Base-by-base conservation (phyloP, 1,140 invertebrate genomes). In the Catajapyx aquilonaris region DNA sequence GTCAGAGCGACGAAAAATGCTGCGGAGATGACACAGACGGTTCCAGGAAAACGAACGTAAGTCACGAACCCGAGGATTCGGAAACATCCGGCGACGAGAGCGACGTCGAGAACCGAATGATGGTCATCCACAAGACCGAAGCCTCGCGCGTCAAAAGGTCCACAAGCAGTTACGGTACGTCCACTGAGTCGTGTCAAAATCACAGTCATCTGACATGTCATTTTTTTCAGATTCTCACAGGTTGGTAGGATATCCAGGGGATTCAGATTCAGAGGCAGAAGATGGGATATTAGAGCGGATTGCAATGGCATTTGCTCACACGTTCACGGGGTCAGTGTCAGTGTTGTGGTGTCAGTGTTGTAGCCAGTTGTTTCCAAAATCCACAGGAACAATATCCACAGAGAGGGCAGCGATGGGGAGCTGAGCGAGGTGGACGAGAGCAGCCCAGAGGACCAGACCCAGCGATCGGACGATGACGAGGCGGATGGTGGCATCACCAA, bases 181-280 rank as follows among this genome's bases (percentile, higher is more conserved):
- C n/a, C n/a, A n/a, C n/a, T n/a, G n/a, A n/a, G n/a, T n/a, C n/a
- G n/a, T n/a, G n/a, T n/a, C n/a, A n/a, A n/a, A n/a, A n/a, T n/a
- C n/a, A n/a, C n/a, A n/a, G n/a, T n/a, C n/a, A n/a, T n/a, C n/a
- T n/a, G n/a, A n/a, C n/a, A n/a, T n/a, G n/a, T n/a, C n/a, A n/a
- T 44, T 35, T n/a, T 13, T 46, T 47, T 15, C 38, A 52, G 51
- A 52, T 41, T 48, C 44, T 32, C 31, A 42, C 2, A 53, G 53
- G 31, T 35, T 53, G 5, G 45, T 53, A 10, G 52, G 52, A 21
- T 65, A 75, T 45, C 62, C 76, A 45, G 67, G 69, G 35, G 77
- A 80, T 41, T 79, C 76, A 0, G 80, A 84, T 53, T 80, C 77
- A 0, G 80, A 85, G 44, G 76, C 76, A 45, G 79, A 84, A 42